phyloP scores from a whole-genome alignment of 2,888 invertebrate species.

The Polydrusus tereticollis region DNA sequence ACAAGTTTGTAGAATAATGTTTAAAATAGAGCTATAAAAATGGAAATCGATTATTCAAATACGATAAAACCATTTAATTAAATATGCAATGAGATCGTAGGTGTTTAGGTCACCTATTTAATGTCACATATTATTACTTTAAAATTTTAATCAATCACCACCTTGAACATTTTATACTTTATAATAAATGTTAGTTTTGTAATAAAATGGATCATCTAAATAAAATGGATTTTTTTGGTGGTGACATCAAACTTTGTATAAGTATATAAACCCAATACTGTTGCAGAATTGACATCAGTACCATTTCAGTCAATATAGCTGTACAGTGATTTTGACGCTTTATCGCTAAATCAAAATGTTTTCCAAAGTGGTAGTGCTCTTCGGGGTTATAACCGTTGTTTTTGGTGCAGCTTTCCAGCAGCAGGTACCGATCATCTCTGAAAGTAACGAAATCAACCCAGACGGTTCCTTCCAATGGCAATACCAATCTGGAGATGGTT shows the following conservation, averaged over 20 bases:
- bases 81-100: slow-evolving; percentile 5
- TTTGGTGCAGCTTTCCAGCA: slow-evolving; percentile 24
- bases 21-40: too few relatives aligned
- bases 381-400: slow-evolving; percentile 18
- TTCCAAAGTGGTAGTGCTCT: slow-evolving; percentile 19
- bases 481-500: slow-evolving; percentile 74
- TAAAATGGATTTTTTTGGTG: background rate
- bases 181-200: background rate
- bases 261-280: background rate
- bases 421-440: slow-evolving; percentile 25
- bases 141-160: background rate
- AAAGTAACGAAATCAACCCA: slow-evolving; percentile 24
- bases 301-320: background rate
- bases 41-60: background rate
- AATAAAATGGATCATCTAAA: background rate
- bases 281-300: background rate
- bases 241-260: background rate
- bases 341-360: background rate
- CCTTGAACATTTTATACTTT: background rate
- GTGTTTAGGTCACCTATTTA: background rate
- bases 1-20: too few relatives aligned
- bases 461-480: slow-evolving; percentile 61
- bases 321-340: background rate
- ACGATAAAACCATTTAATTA: background rate
- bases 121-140: background rate